Evolutionary conservation across 2,113 vertebrate species (phyloP).

Genomic region (Alaudala cheleensis): DNA sequence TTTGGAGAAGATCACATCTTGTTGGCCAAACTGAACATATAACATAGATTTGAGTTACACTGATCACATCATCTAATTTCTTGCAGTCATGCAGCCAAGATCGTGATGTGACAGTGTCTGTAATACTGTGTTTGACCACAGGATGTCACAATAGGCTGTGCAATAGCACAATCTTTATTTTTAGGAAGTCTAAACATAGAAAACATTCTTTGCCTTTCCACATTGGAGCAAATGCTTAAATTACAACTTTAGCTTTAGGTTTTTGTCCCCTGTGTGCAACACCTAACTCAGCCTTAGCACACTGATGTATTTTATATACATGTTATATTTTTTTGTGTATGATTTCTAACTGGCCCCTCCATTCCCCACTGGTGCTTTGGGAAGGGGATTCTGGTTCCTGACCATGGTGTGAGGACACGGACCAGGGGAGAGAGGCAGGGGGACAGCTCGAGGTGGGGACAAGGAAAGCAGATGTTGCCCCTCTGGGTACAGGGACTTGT

Average conservation of each 20-base stretch:
- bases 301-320: fast-evolving
- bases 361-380: fast-evolving
- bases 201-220: background rate
- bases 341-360: fast-evolving
- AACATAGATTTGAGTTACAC: background rate
- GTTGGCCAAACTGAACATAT: fast-evolving
- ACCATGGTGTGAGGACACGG: fast-evolving
- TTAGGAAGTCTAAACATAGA: background rate
- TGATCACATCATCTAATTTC: background rate
- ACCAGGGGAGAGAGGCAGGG: fast-evolving
- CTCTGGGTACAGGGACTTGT: background rate
- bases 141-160: slow-evolving; percentile 50
- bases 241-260: background rate
- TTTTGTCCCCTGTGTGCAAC: background rate
- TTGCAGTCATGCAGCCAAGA: fast-evolving
- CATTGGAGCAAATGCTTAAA: background rate
- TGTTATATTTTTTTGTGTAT: background rate
- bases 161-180: background rate
- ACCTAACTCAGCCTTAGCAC: fast-evolving
- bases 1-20: background rate
- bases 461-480: background rate
- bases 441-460: too few relatives aligned
- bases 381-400: background rate
- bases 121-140: slow-evolving; percentile 45
- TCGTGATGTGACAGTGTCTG: background rate